Evolutionary conservation across 2,888 invertebrate species (phyloP).

Genomic region (Luperina nickerlii): DNA sequence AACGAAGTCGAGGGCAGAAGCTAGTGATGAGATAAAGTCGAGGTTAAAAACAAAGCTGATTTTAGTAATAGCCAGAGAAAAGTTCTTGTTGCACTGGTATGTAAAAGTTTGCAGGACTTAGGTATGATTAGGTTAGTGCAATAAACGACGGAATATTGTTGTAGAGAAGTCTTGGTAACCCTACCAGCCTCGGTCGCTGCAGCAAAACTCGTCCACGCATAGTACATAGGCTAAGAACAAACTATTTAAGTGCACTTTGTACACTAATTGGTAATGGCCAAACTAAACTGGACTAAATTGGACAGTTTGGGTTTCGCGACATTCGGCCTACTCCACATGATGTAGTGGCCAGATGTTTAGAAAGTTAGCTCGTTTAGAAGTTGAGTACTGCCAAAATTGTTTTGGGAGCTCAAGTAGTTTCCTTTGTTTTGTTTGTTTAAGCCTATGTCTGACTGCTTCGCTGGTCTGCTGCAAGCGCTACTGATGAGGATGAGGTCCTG

Average conservation of each 20-base stretch:
- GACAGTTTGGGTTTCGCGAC: slow-evolving; percentile 32
- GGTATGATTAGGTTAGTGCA: background rate
- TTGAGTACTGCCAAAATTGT: slow-evolving; percentile 1
- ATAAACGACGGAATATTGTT: slow-evolving; percentile 2
- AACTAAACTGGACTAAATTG: slow-evolving; percentile 70
- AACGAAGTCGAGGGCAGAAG: background rate
- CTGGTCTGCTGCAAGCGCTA: background rate
- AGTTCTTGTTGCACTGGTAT: too few species aligned
- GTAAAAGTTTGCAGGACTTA: background rate
- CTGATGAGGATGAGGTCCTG: background rate
- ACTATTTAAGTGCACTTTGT: slow-evolving; percentile 67
- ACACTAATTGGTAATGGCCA: slow-evolving; percentile 71
- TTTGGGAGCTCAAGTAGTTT: slow-evolving; percentile 1
- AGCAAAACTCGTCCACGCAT: slow-evolving; percentile 53
- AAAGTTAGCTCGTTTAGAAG: slow-evolving; percentile 33
- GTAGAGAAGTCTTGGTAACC: slow-evolving; percentile 34
- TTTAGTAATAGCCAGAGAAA: background rate
- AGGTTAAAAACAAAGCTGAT: background rate
- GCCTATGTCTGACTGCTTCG: background rate
- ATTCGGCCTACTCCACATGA: slow-evolving; percentile 35
- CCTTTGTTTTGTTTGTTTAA: background rate
- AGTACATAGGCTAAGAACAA: slow-evolving; percentile 70
- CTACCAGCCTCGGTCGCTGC: slow-evolving; percentile 22
- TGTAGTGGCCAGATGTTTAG: slow-evolving; percentile 25
- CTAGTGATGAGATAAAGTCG: background rate